Evolutionary conservation across 2,888 invertebrate genomes (phyloP), one percentile per base, ranked within the genome.

Genomic region (Tryphoninae sp.): DNA sequence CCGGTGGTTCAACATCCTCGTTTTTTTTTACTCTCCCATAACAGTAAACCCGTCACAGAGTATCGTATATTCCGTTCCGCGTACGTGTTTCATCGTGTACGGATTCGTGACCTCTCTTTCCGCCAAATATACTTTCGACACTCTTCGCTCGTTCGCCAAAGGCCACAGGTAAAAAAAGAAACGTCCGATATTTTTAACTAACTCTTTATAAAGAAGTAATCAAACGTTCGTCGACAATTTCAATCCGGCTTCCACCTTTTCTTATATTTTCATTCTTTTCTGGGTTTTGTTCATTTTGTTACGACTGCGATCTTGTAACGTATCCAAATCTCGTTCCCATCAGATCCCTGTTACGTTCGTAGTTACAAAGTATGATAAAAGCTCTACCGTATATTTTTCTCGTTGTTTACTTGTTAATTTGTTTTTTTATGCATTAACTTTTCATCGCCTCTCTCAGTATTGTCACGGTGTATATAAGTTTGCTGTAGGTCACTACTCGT

Each of bases 21-120:
- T 42, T 51, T 59, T 73, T 73, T 62, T 73, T 73, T 62, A 45
- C 61, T 11, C 49, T 55, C 22, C 55, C 22, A 68, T 49, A 68
- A 53, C 33, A 53, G 69, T 55, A 58, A 64, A 71, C 58, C 49
- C 40, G 8, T 8, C 19, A 45, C 42, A 68, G 45, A 40, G 9
- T 9, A 59, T 59, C 9, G 22, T 23, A n/a, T 62, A 9, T 2
- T 55, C 33, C 16, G 16, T 45, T 26, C 11, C 8, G 9, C 9
- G n/a, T 45, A 49, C 23, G 22, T 42, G 23, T 49, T 59, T 71
- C 45, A 59, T 40, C 42, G 13, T 16, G 71, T 49, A n/a, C 23
- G 26, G 19, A 55, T 33, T 68, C 33, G n/a, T 55, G 33, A 9
- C 53, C 16, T 4, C 6, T 6, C 6, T 19, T 11, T 4, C 22